Evolutionary conservation across 1,140 invertebrate species (phyloP), one percentile per base, ranked within the genome.

Genomic region (Drosophila murphyi): DNA sequence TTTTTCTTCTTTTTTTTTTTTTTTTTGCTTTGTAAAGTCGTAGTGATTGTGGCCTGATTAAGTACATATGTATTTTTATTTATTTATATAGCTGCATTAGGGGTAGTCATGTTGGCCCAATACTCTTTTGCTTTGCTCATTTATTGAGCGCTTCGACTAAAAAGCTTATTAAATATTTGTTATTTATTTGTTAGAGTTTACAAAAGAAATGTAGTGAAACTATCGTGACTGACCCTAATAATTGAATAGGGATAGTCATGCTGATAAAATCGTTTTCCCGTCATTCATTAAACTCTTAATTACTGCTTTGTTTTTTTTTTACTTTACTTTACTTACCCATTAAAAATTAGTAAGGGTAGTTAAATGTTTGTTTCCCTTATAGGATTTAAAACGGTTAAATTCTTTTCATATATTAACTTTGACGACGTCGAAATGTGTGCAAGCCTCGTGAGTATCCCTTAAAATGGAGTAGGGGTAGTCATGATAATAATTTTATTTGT

Each of bases 1-100:
- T 56, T 20, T 41, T 39, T 67, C 62, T 80, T 71, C 54, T 63
- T 48, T 54, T 57, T 75, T 43, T 56, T 62, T 55, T 43, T 55
- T 51, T 57, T 34, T 57, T 51, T 78, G 54, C 60, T 48, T 78
- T 87, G 71, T 87, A 87, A 87, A 88, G 76, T 82, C 70, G 50
- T 87, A 88, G 82, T 87, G 82, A 87, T 87, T 87, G 82, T 87
- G 78, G 83, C 80, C 83, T 82, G 82, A 88, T 88, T 87, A 87
- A 88, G 79, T 76, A 85, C 65, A 55, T 75, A 56, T 64, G 47
- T 71, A n/a, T 55, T 52, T 59, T 68, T 81, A 67, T 73, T 73
- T 74, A 61, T 70, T 62, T 67, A 76, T 71, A 82, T 87, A 77
- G 60, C 62, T 70, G 82, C 78, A 78, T 28, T 35, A 57, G 57